Evolutionary conservation across 2,888 invertebrate genomes (phyloP), one percentile per base, ranked within the genome.

Genomic region (Lucinisca nassula): DNA sequence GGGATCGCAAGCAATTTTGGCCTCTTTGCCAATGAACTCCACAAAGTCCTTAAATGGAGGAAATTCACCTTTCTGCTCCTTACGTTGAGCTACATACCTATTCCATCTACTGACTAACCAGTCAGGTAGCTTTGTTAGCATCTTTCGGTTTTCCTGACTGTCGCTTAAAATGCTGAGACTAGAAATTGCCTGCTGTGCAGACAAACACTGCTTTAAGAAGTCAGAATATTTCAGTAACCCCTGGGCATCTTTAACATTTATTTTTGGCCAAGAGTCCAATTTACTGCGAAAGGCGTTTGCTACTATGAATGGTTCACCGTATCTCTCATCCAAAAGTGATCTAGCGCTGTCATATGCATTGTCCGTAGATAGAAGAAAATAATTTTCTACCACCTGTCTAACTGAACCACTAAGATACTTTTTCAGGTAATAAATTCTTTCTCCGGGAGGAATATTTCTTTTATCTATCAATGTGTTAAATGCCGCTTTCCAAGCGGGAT

Each of bases 71-170:
- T 1, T 24, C 14, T 55, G 4, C 55, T 89, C 82, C 32, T 67
- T 79, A 21, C 27, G 30, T n/a, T 75, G 30, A 6, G 72, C 80
- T 12, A 84, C 89, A 35, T 70, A 12, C 30, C 89, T 21, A 32
- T 40, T 76, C 91, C 89, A 91, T 40, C 83, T 27, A 14, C 17
- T 8, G 0, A 79, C 79, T 0, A 90, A 32, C 81, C 87, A 88
- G 0, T 89, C 83, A 38, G 91, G 90, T 21, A 92, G 32, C 75
- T 92, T 92, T 17, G 40, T n/a, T 10, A 90, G 45, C 45, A 92
- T 45, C 70, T 87, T 90, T 27, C 82, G 61, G 55, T 89, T 92
- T 70, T 86, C 85, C 14, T 51, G 32, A 74, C 73, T 61, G 45
- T 88, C 84, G 51, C 87, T 79, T 17, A 90, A 74, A 55, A 88